Base-by-base conservation (phyloP, 2,113 vertebrate genomes). In the Lamprologus speciosus region DNA sequence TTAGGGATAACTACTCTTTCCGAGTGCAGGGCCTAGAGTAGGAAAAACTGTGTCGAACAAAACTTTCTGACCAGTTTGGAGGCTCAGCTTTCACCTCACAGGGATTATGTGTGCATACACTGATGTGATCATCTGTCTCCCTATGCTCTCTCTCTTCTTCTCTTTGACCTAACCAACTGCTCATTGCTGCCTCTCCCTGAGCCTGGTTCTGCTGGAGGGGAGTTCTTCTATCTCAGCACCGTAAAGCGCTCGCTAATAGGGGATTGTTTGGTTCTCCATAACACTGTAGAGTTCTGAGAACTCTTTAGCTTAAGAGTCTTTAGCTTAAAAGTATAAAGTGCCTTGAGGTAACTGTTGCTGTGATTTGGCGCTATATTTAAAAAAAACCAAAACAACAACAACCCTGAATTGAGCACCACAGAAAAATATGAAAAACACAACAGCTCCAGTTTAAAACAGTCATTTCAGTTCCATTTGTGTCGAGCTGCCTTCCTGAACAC, bases 51-150 rank as follows among this genome's bases (percentile, higher is more conserved):
- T 16, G 21, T 14, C 1, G 3, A 17, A 73, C 68, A 26, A 8
- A 73, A 65, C 68, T 26, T 45, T 45, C 40, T 73, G 68, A 75
- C 40, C 42, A 28, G 70, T 50, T 47, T 75, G 70, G 42, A 50
- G 23, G 9, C 42, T 75, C 1, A 50, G 42, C 23, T 50, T 75
- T 75, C 45, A 28, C 70, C 42, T 75, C 9, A 5, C 16, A 50
- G 4, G 70, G 42, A 50, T 50, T 31, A 50, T 47, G 17, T 19
- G 42, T 47, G 14, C 42, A 75, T 28, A 28, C 13, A 47, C 16
- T 28, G 70, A 75, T 75, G 42, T 31, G 21, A 3, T 75, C 42
- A 50, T 50, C 65, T 73, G 13, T 42, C n/a, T 70, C 35, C 12
- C 65, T 42, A 16, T 73, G 21, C 65, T 42, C 5, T 9, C 54